Evolutionary conservation across 2,797 vertebrate genomes (phyloP), one percentile per base, ranked within the genome.

Genomic region (Oreochromis mossambicus): DNA sequence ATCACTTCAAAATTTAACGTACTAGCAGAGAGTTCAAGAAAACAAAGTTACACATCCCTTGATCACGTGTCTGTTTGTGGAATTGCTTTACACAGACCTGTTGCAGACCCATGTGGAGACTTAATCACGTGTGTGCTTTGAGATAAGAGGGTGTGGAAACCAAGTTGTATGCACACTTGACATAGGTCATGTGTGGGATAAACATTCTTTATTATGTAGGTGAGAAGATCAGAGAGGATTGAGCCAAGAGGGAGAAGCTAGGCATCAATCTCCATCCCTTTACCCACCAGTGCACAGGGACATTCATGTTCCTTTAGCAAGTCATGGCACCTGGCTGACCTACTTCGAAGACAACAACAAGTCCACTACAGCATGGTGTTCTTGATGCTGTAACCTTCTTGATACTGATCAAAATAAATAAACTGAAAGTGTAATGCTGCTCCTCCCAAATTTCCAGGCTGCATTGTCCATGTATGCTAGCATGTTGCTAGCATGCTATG

Each of bases 121-220:
- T 50, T 32, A 50, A 50, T 81, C 66, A 85, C 19, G 15, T 83
- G 78, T 24, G 70, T 19, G 48, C 76, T 63, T 14, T 19, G 63
- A 80, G 36, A 79, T 81, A 77, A 83, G 50, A 54, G 34, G 15
- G 55, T 56, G 77, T 61, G 63, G 86, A 81, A 90, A 90, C 83
- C 70, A 83, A 79, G 29, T 19, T 14, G 41, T 77, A 80, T 84
- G 83, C 86, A 58, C 63, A 32, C 80, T 81, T 56, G 24, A 70
- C 61, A 63, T 61, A 2, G 58, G 58, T 86, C 73, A 56, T 76
- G 63, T 87, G 79, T 32, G 86, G 46, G 68, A 88, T 87, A 76
- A 86, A 85, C 85, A 84, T 91, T 91, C 83, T 90, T 90, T 61
- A 15, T 58, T 14, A 32, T 86, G 21, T 77, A 68, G 85, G 82